phyloP scores from a whole-genome alignment of 92 coral and sea anemone species.

The Blastomussa wellsi region DNA sequence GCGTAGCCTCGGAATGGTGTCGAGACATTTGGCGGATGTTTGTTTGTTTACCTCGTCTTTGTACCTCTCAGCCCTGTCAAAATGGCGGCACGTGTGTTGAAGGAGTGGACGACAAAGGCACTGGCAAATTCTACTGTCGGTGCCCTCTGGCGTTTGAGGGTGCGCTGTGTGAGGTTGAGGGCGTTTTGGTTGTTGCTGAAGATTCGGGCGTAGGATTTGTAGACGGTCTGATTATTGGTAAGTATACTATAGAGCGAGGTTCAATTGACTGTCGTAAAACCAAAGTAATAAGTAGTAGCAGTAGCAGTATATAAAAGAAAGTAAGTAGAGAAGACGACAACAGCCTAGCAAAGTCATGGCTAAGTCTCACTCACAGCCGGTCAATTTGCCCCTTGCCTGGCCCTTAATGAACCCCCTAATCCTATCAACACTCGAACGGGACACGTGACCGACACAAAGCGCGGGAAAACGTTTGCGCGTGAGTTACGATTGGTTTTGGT shows the following conservation, averaged over 20 bases:
- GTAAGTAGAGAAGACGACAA: too few species aligned
- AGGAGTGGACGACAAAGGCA: conserved; percentile 65
- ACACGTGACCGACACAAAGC: too few species aligned
- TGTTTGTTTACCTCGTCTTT: conserved; percentile 78
- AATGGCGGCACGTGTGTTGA: conserved; percentile 90
- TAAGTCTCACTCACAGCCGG: too few species aligned
- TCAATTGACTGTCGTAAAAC: too few species aligned
- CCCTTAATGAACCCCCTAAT: too few species aligned
- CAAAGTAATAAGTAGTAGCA: too few species aligned
- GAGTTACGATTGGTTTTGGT: too few species aligned
- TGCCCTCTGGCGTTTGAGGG: conserved; percentile 84
- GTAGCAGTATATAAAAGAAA: too few species aligned
- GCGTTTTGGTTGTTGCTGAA: conserved; percentile 63
- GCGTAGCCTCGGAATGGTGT: conserved; percentile 77
- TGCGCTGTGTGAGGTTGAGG: conserved; percentile 63
- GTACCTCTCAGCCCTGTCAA: conserved; percentile 69
- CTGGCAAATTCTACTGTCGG: conserved; percentile 66
- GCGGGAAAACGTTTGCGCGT: too few species aligned
- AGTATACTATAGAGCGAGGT: not conserved
- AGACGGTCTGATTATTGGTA: conserved; percentile 79
- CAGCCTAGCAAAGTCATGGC: too few species aligned
- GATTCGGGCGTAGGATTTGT: conserved; percentile 57
- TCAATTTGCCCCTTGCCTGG: too few species aligned
- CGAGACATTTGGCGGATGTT: conserved; percentile 86
- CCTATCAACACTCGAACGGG: too few species aligned